phyloP scores from a whole-genome alignment of 2,113 vertebrate species.

The Climacteris rufus region DNA sequence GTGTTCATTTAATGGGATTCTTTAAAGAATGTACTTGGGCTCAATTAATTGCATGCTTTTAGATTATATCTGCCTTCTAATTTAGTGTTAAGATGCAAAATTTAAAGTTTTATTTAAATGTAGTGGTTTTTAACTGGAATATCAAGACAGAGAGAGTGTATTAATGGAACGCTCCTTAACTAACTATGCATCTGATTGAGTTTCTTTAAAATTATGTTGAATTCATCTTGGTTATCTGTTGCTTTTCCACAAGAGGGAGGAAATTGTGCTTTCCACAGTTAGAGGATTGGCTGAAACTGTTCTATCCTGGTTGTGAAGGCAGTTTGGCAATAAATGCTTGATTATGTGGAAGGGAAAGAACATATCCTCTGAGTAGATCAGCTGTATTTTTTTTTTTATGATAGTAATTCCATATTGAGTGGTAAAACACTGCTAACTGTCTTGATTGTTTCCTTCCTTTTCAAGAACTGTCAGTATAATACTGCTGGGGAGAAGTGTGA shows the following conservation, averaged over 20 bases:
- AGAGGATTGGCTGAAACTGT: neutral
- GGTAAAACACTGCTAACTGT: neutral
- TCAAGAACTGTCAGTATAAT: conserved; percentile 85
- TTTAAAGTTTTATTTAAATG: neutral
- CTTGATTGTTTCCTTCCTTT: conserved; percentile 17
- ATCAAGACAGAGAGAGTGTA: neutral
- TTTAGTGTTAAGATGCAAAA: neutral
- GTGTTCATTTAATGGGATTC: neutral
- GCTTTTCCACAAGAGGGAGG: neutral
- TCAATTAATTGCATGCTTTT: neutral
- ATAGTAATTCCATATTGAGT: neutral
- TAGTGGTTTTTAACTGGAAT: neutral
- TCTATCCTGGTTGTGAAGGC: neutral
- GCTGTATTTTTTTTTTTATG: neutral
- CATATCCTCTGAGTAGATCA: neutral
- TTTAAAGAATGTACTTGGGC: neutral
- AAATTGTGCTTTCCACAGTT: neutral
- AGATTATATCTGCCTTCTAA: neutral
- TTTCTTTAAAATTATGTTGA: neutral
- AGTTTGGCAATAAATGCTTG: neutral
- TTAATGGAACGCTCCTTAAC: neutral
- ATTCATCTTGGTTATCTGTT: neutral
- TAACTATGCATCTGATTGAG: neutral
- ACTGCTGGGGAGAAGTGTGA: conserved; percentile 88
- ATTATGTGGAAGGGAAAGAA: neutral